Percentiles rank a stretch among this genome's conserved stretches.
These are phyloP conservation scores for Channa maculata DNA, from an alignment of 2,113 vertebrate genomes.

Conservation along the genomic window DNA sequence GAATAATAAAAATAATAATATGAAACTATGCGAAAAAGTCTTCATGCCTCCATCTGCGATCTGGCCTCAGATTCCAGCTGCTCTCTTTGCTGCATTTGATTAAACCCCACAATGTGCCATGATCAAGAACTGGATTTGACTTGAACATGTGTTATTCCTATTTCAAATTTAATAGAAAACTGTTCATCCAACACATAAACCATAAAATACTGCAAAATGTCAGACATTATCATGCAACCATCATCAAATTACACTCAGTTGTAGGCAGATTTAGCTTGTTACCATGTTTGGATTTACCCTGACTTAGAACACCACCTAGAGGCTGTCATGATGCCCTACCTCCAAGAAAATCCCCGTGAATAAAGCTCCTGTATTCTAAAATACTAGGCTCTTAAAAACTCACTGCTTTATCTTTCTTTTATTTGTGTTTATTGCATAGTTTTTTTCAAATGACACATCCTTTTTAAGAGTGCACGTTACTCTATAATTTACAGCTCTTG, in stretches of 20 bases:
- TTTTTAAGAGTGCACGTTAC: conserved; percentile 26
- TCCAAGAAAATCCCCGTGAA: conserved; percentile 30
- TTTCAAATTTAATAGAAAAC: conserved; percentile 80
- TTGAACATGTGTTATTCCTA: conserved; percentile 77
- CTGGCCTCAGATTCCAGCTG: conserved; percentile 55
- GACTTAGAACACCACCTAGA: conserved; percentile 78
- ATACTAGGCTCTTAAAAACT: conserved; percentile 22
- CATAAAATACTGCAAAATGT: conserved; percentile 69
- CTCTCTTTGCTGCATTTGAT: conserved; percentile 62
- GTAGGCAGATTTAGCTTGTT: conserved; percentile 41
- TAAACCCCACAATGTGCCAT: conserved; percentile 57
- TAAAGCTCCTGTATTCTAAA: conserved; percentile 12
- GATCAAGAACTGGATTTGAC: conserved; percentile 69
- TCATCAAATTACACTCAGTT: conserved; percentile 69
- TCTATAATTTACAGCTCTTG: neutral
- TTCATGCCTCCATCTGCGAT: conserved; percentile 57
- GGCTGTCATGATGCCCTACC: conserved; percentile 42
- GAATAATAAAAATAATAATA: conserved; percentile 50
- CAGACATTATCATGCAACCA: conserved; percentile 74
- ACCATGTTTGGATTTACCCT: conserved; percentile 60
- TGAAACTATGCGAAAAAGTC: conserved; percentile 50
- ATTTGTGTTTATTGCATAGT: neutral
- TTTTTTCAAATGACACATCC: conserved; percentile 32
- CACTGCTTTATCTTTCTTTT: conserved; percentile 5
- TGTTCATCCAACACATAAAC: conserved; percentile 75